Percentiles rank a stretch among this genome's conserved stretches.
phyloP scores from a whole-genome alignment of 2,888 invertebrate genomes.

The Yponomeuta cagnagella region DNA sequence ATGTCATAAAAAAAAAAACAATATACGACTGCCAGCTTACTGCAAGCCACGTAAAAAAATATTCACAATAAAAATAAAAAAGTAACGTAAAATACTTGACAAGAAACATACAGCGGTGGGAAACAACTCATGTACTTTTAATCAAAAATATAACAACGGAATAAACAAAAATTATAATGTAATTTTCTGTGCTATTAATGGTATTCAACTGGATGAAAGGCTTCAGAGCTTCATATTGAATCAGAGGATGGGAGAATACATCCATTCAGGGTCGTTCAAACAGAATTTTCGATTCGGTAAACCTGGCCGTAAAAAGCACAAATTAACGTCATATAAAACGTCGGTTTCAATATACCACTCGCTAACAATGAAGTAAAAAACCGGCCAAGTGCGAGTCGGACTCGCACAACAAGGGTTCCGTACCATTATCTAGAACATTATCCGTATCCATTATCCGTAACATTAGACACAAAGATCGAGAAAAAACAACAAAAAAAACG shows the following conservation, averaged over 20 bases:
- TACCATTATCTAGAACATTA: too few species aligned
- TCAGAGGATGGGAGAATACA: not conserved
- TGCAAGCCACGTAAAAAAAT: too few species aligned
- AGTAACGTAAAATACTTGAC: not conserved
- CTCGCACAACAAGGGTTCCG: too few species aligned
- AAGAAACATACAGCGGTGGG: not conserved
- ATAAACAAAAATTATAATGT: not conserved
- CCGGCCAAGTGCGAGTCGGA: too few species aligned
- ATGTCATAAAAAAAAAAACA: too few species aligned
- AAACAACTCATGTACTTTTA: not conserved
- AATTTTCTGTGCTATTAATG: not conserved
- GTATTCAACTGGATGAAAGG: not conserved
- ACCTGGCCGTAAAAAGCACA: not conserved
- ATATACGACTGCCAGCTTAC: too few species aligned
- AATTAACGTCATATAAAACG: not conserved
- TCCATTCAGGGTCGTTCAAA: conserved; percentile 4
- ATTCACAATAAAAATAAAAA: not conserved
- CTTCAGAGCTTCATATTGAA: not conserved
- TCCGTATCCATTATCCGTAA: too few species aligned
- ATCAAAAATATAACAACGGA: not conserved
- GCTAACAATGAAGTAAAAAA: too few species aligned
- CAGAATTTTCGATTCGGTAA: conserved; percentile 6
- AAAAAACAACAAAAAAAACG: too few species aligned
- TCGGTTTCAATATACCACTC: not conserved
- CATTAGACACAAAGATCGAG: too few species aligned